These are phyloP conservation scores for Regulus satrapa DNA, from an alignment of 2,113 vertebrate species.

Conservation along the genomic window DNA sequence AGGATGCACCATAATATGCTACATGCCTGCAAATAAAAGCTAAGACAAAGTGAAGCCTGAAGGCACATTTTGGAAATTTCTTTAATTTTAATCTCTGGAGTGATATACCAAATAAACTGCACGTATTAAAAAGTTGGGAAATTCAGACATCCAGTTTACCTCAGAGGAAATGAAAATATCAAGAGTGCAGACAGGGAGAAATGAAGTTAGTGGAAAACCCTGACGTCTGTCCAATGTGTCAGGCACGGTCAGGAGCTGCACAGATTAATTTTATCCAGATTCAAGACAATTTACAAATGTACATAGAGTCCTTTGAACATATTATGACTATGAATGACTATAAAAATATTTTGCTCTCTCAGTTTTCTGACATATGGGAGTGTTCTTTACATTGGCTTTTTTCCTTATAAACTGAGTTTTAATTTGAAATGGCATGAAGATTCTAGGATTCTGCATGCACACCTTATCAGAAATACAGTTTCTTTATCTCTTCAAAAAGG, in stretches of 20 bases:
- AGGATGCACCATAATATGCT: neutral
- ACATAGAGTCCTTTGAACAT: neutral
- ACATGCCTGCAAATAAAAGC: neutral
- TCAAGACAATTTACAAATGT: neutral
- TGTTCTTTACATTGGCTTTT: neutral
- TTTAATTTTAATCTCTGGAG: neutral
- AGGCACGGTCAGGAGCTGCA: neutral
- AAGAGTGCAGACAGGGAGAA: neutral
- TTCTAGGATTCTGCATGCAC: neutral
- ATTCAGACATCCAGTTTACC: neutral
- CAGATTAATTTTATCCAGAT: neutral
- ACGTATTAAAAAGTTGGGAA: neutral
- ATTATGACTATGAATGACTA: neutral
- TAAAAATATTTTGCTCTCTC: neutral
- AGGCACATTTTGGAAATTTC: neutral
- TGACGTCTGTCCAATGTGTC: neutral
- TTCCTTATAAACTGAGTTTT: neutral
- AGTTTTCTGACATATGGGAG: neutral
- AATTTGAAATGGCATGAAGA: neutral
- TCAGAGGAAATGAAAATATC: conserved; percentile 7
- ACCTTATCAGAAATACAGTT: neutral
- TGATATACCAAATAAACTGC: neutral
- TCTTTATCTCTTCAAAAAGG: neutral
- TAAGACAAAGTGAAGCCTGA: neutral
- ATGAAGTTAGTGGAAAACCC: neutral